Evolutionary conservation across 2,113 vertebrate species (phyloP).

Genomic region (Coptodon bakossiorum): DNA sequence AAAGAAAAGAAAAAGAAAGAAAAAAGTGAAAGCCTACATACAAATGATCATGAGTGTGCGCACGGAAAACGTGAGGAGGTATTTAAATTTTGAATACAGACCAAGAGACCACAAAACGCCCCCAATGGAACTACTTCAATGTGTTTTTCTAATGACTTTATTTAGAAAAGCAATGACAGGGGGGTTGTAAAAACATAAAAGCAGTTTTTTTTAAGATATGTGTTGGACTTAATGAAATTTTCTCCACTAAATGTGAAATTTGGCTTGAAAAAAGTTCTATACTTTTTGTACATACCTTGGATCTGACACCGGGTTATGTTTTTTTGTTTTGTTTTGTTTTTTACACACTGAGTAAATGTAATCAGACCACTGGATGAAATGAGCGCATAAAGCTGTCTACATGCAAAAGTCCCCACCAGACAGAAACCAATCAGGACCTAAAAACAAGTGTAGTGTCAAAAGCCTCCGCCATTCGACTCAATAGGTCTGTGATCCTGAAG

Average conservation of each 20-base stretch:
- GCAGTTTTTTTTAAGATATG: not conserved
- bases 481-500: slow-evolving; percentile 18
- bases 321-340: not conserved
- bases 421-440: slow-evolving; percentile 26
- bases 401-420: not conserved
- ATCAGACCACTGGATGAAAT: not conserved
- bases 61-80: not conserved
- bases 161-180: not conserved
- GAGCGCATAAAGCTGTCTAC: not conserved
- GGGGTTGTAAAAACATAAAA: not conserved
- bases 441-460: slow-evolving; percentile 28
- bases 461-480: slow-evolving; percentile 3
- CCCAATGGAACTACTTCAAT: not conserved
- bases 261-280: not conserved
- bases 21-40: not conserved
- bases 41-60: not conserved
- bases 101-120: not conserved
- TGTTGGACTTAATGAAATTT: not conserved
- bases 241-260: not conserved
- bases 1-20: not conserved
- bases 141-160: not conserved
- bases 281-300: not conserved
- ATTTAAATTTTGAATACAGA: not conserved
- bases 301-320: not conserved
- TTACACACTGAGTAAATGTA: not conserved